A percentile compares a stretch with the other conserved stretches of the same genome.
phyloP scores from a whole-genome alignment of 2,888 invertebrate species.

The Cheilosia pagana region DNA sequence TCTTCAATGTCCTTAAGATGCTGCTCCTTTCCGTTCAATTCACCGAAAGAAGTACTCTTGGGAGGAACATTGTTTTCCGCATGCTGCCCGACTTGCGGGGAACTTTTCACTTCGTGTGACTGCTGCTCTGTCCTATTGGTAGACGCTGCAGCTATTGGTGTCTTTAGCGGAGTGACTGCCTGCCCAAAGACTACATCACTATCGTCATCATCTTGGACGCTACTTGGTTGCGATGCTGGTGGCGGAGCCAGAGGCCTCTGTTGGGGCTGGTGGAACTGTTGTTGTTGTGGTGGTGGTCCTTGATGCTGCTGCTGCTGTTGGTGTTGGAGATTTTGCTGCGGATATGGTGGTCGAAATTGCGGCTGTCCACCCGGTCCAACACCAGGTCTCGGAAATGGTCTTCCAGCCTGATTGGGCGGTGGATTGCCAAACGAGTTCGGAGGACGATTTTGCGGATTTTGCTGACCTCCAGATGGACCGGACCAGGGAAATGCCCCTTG shows the following conservation, averaged over 20 bases:
- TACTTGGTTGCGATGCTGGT: slow-evolving; percentile 63
- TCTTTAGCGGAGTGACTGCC: slow-evolving; percentile 81
- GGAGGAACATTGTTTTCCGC: background rate
- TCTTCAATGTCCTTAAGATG: slow-evolving; percentile 51
- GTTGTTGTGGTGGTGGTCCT: slow-evolving; percentile 76
- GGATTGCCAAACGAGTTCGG: slow-evolving; percentile 77
- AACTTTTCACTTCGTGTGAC: slow-evolving; percentile 67
- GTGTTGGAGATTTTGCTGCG: slow-evolving; percentile 63
- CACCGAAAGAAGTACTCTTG: slow-evolving; percentile 35
- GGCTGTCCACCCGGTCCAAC: slow-evolving; percentile 77
- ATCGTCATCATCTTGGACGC: slow-evolving; percentile 81
- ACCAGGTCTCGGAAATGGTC: slow-evolving; percentile 77
- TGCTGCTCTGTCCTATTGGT: slow-evolving; percentile 18
- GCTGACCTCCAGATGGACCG: slow-evolving; percentile 76
- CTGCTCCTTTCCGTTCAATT: slow-evolving; percentile 49
- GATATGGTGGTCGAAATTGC: slow-evolving; percentile 78
- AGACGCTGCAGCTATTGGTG: slow-evolving; percentile 10
- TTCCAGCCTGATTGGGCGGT: slow-evolving; percentile 67
- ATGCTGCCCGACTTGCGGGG: slow-evolving; percentile 33
- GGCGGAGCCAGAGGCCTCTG: slow-evolving; percentile 77
- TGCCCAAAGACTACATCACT: slow-evolving; percentile 83
- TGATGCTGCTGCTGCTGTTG: slow-evolving; percentile 77
- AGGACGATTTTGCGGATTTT: slow-evolving; percentile 76
- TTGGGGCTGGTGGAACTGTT: slow-evolving; percentile 73
- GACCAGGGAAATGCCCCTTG: slow-evolving; percentile 80